Evolutionary conservation across 2,797 vertebrate species (phyloP).

Genomic region (Trachops cirrhosus): DNA sequence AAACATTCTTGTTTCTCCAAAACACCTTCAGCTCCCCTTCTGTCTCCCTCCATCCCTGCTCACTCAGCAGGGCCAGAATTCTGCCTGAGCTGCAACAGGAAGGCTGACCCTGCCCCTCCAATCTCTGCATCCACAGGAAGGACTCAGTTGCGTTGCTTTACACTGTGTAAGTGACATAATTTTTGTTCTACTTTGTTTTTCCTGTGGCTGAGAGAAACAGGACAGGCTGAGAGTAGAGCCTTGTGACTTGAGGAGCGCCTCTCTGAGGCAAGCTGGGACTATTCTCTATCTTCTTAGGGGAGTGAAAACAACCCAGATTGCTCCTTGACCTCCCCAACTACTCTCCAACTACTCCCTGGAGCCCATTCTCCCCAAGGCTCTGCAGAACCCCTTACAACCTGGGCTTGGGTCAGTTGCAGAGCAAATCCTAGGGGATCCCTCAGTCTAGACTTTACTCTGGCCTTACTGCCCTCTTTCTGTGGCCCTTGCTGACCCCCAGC

Average conservation of each 20-base stretch:
- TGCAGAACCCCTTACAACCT: not conserved
- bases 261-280: not conserved
- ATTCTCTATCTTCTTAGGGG: not conserved
- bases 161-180: not conserved
- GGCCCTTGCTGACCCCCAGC: not conserved
- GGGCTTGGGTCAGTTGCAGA: not conserved
- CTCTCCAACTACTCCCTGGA: not conserved
- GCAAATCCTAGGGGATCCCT: not conserved
- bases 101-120: not conserved
- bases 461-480: not conserved
- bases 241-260: not conserved
- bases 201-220: not conserved
- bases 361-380: no score
- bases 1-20: not conserved
- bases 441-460: no score
- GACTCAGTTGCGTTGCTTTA: not conserved
- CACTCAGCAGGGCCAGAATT: not conserved
- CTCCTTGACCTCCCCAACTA: not conserved
- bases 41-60: not conserved
- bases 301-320: not conserved
- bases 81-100: not conserved
- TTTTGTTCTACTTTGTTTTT: not conserved
- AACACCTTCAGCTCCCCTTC: not conserved
- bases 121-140: not conserved
- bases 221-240: not conserved